phyloP scores from a whole-genome alignment of 2,797 vertebrate species.

The Pangasius macronema region DNA sequence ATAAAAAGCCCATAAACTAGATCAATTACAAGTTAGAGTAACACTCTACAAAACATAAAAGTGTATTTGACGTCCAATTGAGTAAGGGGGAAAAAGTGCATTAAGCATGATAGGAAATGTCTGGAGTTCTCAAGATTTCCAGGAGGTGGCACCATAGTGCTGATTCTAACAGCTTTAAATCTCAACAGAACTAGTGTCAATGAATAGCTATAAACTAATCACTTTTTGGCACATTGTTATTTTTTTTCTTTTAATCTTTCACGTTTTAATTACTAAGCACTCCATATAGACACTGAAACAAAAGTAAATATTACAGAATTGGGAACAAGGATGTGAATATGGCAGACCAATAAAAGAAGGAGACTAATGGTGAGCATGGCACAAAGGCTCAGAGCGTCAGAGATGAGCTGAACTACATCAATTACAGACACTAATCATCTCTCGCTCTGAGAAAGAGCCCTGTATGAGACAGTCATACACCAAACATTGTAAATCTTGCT shows the following conservation, averaged over 20 bases:
- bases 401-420: conserved; percentile 29
- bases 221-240: conserved; percentile 82
- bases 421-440: conserved; percentile 23
- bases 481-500: conserved; percentile 22
- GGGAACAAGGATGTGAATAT: conserved; percentile 66
- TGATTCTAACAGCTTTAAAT: conserved; percentile 76
- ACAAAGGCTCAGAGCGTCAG: neutral
- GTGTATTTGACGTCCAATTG: conserved; percentile 65
- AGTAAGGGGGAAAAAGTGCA: conserved; percentile 48
- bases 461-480: conserved; percentile 8
- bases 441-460: conserved; percentile 12
- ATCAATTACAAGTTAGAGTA: conserved; percentile 62
- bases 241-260: conserved; percentile 67
- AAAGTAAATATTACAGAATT: conserved; percentile 74
- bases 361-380: conserved; percentile 1
- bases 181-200: conserved; percentile 77
- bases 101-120: conserved; percentile 67
- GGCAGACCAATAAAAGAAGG: conserved; percentile 9
- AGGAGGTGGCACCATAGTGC: conserved; percentile 84
- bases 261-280: conserved; percentile 61
- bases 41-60: conserved; percentile 70
- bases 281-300: conserved; percentile 69
- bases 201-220: conserved; percentile 70
- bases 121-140: conserved; percentile 82
- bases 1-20: conserved; percentile 67